These are phyloP conservation scores for Lepidotrigona ventralis DNA, from an alignment of 1,140 invertebrate species.

Conservation along the genomic window DNA sequence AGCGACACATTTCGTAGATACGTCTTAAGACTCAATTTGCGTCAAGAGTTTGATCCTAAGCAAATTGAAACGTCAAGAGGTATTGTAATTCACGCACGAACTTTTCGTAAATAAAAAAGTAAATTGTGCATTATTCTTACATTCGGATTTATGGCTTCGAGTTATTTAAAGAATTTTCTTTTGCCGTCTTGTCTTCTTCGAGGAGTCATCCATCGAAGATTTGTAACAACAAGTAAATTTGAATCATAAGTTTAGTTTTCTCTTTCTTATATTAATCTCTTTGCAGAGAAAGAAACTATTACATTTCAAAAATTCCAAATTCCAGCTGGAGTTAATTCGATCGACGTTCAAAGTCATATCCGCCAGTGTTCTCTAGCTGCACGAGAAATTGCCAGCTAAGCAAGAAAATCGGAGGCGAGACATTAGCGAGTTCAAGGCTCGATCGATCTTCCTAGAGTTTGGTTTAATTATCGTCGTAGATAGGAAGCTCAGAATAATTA, in stretches of 20 bases:
- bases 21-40: background rate
- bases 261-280: no score
- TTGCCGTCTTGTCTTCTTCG: background rate
- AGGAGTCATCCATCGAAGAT: background rate
- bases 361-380: no score
- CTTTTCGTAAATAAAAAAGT: background rate
- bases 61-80: background rate
- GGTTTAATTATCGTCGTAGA: constrained; percentile 4
- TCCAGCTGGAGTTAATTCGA: background rate
- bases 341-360: background rate
- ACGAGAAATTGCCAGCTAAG: background rate
- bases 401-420: background rate
- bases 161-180: background rate
- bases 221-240: background rate
- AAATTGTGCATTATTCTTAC: background rate
- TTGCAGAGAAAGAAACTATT: background rate
- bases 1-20: background rate
- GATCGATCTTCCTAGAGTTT: background rate
- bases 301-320: background rate
- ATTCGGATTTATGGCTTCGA: background rate
- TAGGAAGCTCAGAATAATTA: background rate
- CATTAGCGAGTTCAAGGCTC: background rate
- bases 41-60: constrained; percentile 8
- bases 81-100: background rate
- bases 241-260: no score